These are phyloP conservation scores for Rhabdomys dilectus DNA, from an alignment of 2,113 vertebrate genomes.

Conservation along the genomic window DNA sequence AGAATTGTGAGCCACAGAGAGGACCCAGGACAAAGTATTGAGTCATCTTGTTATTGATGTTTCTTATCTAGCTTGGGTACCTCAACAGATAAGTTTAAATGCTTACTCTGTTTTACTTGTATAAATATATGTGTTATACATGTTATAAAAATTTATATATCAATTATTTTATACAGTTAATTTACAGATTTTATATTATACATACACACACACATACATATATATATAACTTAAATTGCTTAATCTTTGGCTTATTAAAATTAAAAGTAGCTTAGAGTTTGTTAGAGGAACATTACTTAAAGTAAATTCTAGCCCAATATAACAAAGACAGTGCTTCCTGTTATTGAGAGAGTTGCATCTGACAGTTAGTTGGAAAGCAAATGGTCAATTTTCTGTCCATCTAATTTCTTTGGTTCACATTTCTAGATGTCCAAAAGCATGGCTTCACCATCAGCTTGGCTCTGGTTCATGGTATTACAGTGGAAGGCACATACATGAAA, in stretches of 20 bases:
- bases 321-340: neutral
- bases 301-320: no score
- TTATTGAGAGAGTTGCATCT: neutral
- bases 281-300: no score
- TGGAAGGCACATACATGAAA: neutral
- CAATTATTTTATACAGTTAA: neutral
- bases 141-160: neutral
- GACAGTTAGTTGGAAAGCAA: neutral
- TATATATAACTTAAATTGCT: neutral
- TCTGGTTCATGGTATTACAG: neutral
- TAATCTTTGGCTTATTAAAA: neutral
- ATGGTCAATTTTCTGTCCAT: neutral
- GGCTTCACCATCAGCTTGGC: neutral
- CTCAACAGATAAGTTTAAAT: neutral
- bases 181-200: neutral
- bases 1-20: neutral
- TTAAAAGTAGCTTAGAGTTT: neutral
- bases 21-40: neutral
- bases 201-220: rapidly evolving
- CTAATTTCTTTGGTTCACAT: neutral
- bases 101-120: neutral
- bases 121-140: neutral
- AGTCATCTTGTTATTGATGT: neutral
- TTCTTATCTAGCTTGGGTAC: neutral
- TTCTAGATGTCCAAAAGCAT: neutral